Evolutionary conservation across 2,797 vertebrate species (phyloP).

Genomic region (Cephalopachus bancanus): DNA sequence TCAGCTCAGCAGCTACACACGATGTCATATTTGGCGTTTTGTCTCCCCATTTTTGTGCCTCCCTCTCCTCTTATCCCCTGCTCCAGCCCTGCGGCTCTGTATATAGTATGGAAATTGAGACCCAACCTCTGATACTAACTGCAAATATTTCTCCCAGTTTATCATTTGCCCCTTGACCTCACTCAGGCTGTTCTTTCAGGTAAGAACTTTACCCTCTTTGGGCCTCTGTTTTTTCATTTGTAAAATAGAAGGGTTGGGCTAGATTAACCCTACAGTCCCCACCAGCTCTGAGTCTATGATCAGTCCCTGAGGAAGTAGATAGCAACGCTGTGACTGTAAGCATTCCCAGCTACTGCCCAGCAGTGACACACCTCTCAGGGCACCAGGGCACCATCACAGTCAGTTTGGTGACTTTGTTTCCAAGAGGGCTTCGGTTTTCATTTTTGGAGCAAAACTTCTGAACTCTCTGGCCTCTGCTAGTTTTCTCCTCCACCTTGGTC

Average conservation of each 20-base stretch:
- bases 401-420: background rate
- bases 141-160: background rate
- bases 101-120: background rate
- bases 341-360: background rate
- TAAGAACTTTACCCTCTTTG: background rate
- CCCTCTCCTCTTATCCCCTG: background rate
- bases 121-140: background rate
- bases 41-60: background rate
- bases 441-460: background rate
- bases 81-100: background rate
- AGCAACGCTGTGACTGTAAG: background rate
- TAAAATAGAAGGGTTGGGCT: background rate
- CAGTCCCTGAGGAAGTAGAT: background rate
- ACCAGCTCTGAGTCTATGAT: background rate
- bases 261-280: background rate
- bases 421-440: background rate
- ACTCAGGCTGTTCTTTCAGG: background rate
- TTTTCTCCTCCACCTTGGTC: background rate
- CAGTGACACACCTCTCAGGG: background rate
- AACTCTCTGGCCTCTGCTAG: background rate
- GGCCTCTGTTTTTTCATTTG: background rate
- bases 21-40: background rate
- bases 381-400: background rate
- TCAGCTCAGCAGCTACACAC: background rate
- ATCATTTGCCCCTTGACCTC: background rate